phyloP scores from a whole-genome alignment of 2,888 invertebrate species.

The Nomada hirtipes region DNA sequence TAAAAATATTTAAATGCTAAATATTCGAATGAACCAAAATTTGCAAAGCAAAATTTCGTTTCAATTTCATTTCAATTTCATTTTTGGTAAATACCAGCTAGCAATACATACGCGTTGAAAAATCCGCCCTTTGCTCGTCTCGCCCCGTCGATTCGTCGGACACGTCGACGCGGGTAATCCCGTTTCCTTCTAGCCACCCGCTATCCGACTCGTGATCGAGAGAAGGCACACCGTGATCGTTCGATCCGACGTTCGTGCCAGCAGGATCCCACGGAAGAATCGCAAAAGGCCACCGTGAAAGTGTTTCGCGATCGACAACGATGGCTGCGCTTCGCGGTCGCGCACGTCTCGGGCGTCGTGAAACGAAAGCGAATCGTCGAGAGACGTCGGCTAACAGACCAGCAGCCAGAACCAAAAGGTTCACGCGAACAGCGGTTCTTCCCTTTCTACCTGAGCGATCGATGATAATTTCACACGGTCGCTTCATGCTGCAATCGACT shows the following conservation, averaged over 20 bases:
- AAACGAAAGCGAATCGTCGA: conserved; percentile 62
- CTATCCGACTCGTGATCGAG: conserved; percentile 35
- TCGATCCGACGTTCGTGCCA: conserved; percentile 43
- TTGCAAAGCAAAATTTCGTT: too few relatives aligned
- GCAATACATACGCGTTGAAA: too few relatives aligned
- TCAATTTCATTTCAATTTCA: too few relatives aligned
- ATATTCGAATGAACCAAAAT: too few relatives aligned
- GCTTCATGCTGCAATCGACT: conserved; percentile 4
- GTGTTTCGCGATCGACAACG: conserved; percentile 63
- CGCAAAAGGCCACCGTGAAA: conserved; percentile 71
- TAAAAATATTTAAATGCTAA: too few relatives aligned
- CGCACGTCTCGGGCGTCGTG: conserved; percentile 12
- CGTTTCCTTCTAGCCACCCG: background rate
- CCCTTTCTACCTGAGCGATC: conserved; percentile 33
- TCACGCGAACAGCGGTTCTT: conserved; percentile 7
- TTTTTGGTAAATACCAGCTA: too few relatives aligned
- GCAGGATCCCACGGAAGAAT: conserved; percentile 62
- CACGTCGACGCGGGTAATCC: background rate
- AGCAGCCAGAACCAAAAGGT: conserved; percentile 38
- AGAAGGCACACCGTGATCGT: conserved; percentile 43
- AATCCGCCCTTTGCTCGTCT: too few relatives aligned
- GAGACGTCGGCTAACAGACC: conserved; percentile 3
- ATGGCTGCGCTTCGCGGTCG: conserved; percentile 23
- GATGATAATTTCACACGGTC: conserved; percentile 53
- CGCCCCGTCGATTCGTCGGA: background rate